Evolutionary conservation across 1,140 invertebrate genomes (phyloP).

Genomic region (Atta colombica): DNA sequence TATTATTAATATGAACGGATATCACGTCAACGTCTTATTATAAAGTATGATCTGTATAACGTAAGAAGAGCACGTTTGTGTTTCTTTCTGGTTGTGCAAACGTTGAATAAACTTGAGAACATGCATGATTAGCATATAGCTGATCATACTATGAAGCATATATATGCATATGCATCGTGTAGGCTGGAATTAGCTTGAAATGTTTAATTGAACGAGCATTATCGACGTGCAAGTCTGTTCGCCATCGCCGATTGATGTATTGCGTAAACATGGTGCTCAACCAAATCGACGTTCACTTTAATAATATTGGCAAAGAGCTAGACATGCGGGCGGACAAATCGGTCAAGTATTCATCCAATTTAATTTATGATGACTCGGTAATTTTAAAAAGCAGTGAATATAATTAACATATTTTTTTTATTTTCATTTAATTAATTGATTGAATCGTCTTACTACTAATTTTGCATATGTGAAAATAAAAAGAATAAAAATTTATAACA

Average conservation of each 20-base stretch:
- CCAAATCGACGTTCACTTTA: constrained; percentile 32
- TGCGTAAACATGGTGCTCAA: constrained; percentile 34
- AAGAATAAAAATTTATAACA: not conserved
- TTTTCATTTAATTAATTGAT: not conserved
- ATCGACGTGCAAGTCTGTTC: constrained; percentile 52
- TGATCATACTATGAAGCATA: constrained; percentile 8
- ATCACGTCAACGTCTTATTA: constrained; percentile 15
- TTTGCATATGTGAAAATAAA: not conserved
- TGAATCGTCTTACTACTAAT: not conserved
- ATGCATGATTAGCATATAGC: constrained; percentile 53
- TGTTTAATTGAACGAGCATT: constrained; percentile 61
- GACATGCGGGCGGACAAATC: not conserved
- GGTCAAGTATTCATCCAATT: not conserved
- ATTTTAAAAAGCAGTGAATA: not conserved
- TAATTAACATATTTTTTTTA: constrained; percentile 26
- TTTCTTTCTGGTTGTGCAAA: constrained; percentile 33
- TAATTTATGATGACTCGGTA: not conserved
- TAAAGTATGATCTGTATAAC: not conserved
- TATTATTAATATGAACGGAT: not conserved
- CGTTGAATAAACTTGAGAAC: constrained; percentile 19
- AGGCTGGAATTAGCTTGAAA: constrained; percentile 61
- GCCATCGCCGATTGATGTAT: constrained; percentile 52
- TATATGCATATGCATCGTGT: constrained; percentile 34
- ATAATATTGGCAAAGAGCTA: constrained; percentile 41
- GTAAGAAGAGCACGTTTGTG: not conserved